Evolutionary conservation across 2,888 invertebrate genomes (phyloP).

Genomic region (Stenichneumon culpator): DNA sequence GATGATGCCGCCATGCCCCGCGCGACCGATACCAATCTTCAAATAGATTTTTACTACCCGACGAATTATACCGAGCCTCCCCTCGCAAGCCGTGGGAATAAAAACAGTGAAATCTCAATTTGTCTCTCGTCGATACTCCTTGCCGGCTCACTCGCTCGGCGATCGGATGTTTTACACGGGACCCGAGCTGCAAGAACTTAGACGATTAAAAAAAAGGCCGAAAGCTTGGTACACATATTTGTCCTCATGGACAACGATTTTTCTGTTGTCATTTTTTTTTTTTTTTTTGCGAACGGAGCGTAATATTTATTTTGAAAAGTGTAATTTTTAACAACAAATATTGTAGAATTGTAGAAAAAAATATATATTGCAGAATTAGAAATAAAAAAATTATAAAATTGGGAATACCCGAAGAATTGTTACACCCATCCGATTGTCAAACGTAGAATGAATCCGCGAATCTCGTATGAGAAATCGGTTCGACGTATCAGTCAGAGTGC

Average conservation of each 20-base stretch:
- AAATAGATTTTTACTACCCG: slow-evolving; percentile 79
- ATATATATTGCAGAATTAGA: too few relatives aligned
- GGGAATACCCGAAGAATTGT: too few relatives aligned
- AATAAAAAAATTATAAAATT: too few relatives aligned
- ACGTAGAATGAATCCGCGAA: too few relatives aligned
- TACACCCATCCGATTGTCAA: too few relatives aligned
- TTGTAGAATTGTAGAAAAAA: too few relatives aligned
- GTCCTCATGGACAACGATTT: neutral
- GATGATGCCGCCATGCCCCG: slow-evolving; percentile 45
- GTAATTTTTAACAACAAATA: too few relatives aligned
- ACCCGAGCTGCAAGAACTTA: neutral
- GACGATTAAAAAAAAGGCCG: neutral
- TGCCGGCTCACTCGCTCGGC: neutral
- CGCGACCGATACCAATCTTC: slow-evolving; percentile 72
- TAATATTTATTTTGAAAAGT: too few relatives aligned
- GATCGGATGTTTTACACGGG: neutral
- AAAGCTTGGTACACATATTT: neutral
- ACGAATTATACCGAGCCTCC: slow-evolving; percentile 73
- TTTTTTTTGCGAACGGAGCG: too few relatives aligned
- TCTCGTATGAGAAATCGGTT: too few relatives aligned
- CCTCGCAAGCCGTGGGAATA: slow-evolving; percentile 60
- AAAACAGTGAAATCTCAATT: slow-evolving; percentile 61
- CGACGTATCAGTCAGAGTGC: too few relatives aligned
- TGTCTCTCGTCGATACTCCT: neutral
- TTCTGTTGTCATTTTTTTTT: too few relatives aligned